Evolutionary conservation across 2,797 vertebrate genomes (phyloP).

Genomic region (Lithobates pipiens): DNA sequence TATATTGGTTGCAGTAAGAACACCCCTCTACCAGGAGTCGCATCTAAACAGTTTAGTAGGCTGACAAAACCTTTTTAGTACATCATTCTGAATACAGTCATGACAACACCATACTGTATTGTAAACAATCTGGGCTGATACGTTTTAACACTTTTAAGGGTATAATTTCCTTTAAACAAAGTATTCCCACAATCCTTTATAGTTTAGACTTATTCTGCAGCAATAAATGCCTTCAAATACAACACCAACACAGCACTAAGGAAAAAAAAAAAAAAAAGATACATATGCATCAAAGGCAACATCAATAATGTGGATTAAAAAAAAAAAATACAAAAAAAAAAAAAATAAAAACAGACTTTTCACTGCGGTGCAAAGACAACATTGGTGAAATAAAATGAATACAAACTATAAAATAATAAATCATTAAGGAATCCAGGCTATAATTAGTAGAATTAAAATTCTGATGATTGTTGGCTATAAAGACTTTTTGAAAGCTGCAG

Average conservation of each 20-base stretch:
- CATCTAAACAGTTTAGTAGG: too few relatives aligned
- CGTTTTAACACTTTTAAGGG: background rate
- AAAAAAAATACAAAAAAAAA: background rate
- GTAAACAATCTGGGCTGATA: too few relatives aligned
- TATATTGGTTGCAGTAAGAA: too few relatives aligned
- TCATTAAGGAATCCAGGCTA: slow-evolving; percentile 63
- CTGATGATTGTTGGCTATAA: background rate
- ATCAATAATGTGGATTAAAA: background rate
- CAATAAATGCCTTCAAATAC: slow-evolving; percentile 3
- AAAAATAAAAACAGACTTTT: background rate
- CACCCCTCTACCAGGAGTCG: too few relatives aligned
- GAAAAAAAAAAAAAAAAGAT: slow-evolving; percentile 18
- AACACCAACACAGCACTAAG: slow-evolving; percentile 12
- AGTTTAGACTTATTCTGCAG: slow-evolving; percentile 20
- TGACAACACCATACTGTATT: too few relatives aligned
- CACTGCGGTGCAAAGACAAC: background rate
- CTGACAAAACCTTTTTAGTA: too few relatives aligned
- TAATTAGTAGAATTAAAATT: slow-evolving; percentile 31
- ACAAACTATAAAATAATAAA: slow-evolving; percentile 51
- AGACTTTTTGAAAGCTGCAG: background rate
- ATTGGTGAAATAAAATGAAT: background rate
- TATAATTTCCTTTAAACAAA: slow-evolving; percentile 11
- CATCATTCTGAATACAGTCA: too few relatives aligned
- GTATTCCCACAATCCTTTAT: slow-evolving; percentile 22
- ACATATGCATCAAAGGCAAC: background rate